A percentile compares a stretch with the other conserved stretches of the same genome.
phyloP scores from a whole-genome alignment of 1,140 invertebrate genomes.

The Brachionus rotundiformis region DNA sequence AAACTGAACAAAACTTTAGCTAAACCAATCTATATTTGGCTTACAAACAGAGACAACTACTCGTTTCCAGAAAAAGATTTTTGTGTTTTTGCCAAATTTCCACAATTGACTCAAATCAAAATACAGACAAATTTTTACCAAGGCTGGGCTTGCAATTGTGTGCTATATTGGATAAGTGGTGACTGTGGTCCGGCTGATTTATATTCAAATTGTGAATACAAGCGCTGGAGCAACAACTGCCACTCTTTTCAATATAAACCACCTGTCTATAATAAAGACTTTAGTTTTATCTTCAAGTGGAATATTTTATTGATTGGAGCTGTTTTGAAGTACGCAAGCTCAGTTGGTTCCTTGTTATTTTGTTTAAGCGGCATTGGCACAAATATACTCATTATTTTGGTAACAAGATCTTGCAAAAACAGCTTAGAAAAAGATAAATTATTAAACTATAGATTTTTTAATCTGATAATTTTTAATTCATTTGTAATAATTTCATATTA shows the following conservation, averaged over 20 bases:
- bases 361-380: neutral
- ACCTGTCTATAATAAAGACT: neutral
- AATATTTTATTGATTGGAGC: neutral
- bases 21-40: neutral
- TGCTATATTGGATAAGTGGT: neutral
- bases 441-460: neutral
- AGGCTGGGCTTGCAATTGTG: neutral
- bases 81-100: slow-evolving; percentile 3
- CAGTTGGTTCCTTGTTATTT: neutral
- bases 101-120: neutral
- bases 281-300: neutral
- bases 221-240: neutral
- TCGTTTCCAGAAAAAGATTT: neutral
- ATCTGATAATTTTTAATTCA: neutral
- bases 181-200: neutral
- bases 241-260: neutral
- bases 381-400: neutral
- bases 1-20: neutral
- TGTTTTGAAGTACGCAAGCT: neutral
- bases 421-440: neutral
- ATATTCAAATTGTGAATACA: neutral
- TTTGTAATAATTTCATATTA: neutral
- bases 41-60: neutral
- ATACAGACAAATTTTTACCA: neutral
- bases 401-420: too few relatives aligned